These are phyloP conservation scores for Rhincodon typus DNA, from an alignment of 2,797 vertebrate species.

Conservation along the genomic window DNA sequence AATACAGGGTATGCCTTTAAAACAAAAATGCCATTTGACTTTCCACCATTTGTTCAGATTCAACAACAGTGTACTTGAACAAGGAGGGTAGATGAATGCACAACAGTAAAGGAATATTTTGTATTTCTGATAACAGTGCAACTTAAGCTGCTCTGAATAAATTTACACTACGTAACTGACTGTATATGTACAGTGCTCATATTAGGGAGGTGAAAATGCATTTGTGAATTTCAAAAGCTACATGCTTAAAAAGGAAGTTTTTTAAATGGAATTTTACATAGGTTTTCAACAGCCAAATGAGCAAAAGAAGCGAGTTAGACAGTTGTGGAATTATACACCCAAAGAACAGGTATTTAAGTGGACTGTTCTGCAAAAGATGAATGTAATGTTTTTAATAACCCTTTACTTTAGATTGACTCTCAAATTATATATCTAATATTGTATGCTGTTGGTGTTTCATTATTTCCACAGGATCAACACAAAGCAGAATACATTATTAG, in stretches of 20 bases:
- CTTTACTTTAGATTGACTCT: slow-evolving; percentile 24
- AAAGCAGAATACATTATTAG: slow-evolving; percentile 11
- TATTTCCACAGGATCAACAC: neutral
- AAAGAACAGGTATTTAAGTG: neutral
- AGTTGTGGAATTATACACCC: neutral
- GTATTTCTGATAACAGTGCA: neutral
- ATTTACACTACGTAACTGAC: neutral
- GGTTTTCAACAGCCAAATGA: neutral
- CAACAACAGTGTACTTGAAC: neutral
- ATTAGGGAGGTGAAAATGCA: neutral
- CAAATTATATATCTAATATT: slow-evolving; percentile 7
- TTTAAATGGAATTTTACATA: neutral
- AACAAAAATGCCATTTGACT: neutral
- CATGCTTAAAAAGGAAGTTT: neutral
- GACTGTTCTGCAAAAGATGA: neutral
- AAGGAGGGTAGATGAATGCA: neutral
- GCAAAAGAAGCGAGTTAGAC: neutral
- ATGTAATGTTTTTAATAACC: slow-evolving; percentile 8
- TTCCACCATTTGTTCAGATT: neutral
- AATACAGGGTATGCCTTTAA: neutral
- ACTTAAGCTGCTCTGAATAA: neutral
- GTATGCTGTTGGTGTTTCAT: slow-evolving; percentile 16
- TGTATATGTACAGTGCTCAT: neutral
- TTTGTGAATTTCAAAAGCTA: slow-evolving; percentile 14
- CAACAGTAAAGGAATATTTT: neutral